Conservation (phyloP, 2,888 invertebrate species). For the Orthonychiurus folsomi region DNA sequence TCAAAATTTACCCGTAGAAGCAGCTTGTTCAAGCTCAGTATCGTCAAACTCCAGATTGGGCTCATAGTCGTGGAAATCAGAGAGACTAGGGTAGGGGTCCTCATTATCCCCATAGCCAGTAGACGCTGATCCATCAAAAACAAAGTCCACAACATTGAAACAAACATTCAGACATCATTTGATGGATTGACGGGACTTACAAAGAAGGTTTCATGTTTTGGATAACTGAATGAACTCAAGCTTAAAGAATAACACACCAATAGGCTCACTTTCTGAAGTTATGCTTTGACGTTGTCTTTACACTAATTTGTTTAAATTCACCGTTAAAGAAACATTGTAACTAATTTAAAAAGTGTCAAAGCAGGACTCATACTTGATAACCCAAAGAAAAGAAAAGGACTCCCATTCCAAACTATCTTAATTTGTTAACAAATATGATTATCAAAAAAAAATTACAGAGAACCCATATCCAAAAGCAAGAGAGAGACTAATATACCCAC, state of each 20-base stretch:
- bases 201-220: background rate
- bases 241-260: background rate
- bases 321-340: too few relatives aligned
- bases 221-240: background rate
- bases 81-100: constrained; percentile 75
- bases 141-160: background rate
- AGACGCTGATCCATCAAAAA: constrained; percentile 26
- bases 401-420: too few relatives aligned
- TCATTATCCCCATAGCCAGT: constrained; percentile 51
- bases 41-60: constrained; percentile 95
- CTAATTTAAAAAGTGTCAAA: too few relatives aligned
- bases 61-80: constrained; percentile 87
- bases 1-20: constrained; percentile 55
- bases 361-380: too few relatives aligned
- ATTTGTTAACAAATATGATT: too few relatives aligned
- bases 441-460: too few relatives aligned
- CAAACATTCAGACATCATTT: background rate
- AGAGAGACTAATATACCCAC: too few relatives aligned
- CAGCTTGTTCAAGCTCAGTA: constrained; percentile 68
- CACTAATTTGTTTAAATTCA: too few relatives aligned
- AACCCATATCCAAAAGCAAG: too few relatives aligned
- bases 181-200: background rate
- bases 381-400: too few relatives aligned
- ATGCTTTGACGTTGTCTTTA: too few relatives aligned
- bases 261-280: background rate